Evolutionary conservation across 2,888 invertebrate species (phyloP).

Genomic region (Athalia cordata): DNA sequence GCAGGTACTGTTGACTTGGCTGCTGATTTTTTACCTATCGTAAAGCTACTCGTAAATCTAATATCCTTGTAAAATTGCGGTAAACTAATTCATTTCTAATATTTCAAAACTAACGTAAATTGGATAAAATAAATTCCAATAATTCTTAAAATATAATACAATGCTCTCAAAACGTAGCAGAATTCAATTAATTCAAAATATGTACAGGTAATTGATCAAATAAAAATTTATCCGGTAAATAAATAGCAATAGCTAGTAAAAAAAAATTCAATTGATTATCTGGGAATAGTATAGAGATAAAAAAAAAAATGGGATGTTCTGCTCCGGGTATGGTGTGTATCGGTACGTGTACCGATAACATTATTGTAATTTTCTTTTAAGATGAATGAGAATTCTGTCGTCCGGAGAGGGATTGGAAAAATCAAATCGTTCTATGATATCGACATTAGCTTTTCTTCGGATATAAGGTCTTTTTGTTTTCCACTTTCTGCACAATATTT

Average conservation of each 20-base stretch:
- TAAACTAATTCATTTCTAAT: conserved; percentile 7
- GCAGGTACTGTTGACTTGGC: conserved; percentile 58
- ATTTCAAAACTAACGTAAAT: neutral
- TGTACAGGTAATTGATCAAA: neutral
- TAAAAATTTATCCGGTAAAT: neutral
- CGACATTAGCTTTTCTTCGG: conserved; percentile 49
- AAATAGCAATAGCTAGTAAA: neutral
- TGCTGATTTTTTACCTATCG: conserved; percentile 76
- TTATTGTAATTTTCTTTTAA: conserved; percentile 56
- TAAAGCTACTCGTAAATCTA: conserved; percentile 67
- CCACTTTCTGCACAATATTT: conserved; percentile 73
- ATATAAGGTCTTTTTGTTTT: conserved; percentile 55
- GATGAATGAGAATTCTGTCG: conserved; percentile 74
- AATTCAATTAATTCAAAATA: neutral
- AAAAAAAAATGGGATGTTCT: neutral
- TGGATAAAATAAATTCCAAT: neutral
- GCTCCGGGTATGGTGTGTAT: conserved; percentile 3
- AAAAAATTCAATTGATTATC: neutral
- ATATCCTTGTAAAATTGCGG: conserved; percentile 39
- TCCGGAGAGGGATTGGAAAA: conserved; percentile 80
- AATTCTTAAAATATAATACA: too few species aligned
- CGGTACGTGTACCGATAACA: conserved; percentile 4
- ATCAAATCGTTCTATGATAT: conserved; percentile 72
- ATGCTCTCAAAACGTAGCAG: too few species aligned
- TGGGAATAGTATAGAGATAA: neutral